Evolutionary conservation across 92 coral and sea anemone species (phyloP), one percentile per base, ranked within the genome.

Genomic region (Epizoanthus ramosus): DNA sequence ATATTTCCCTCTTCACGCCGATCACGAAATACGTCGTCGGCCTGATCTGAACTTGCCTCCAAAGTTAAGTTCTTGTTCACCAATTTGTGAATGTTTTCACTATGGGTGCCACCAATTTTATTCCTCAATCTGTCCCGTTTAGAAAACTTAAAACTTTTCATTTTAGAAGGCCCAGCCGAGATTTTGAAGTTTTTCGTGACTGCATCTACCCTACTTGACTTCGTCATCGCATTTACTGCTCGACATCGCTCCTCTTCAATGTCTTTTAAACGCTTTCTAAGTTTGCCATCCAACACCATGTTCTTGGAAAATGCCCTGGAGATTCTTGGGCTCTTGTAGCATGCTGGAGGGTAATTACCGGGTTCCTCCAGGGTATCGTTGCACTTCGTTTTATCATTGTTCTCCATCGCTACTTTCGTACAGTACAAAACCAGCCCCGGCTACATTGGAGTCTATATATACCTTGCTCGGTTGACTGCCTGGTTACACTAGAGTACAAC

Each of bases 241-340:
- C 57, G 57, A 6, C 37, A 18, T 1, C 75, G 75, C 35, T 71
- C 45, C 0, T 71, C 23, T 9, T 71, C 75, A 31, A 71, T 71
- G 23, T 45, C 58, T 19, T 71, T 13, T 3, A 71, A 56, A 39
- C 50, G 75, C 21, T 28, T 41, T 45, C 22, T 58, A 35, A 71
- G 75, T 14, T 47, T 71, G 17, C n/a, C 28, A 17, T 71, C 35
- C 8, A 71, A 35, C 43, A 7, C 58, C 7, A 71, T 39, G 58
- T 71, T 71, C 35, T 45, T 71, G 16, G 75, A n/a, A 71, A 71
- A 71, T 8, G 75, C 75, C 45, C 57, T 71, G 22, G 75, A 71
- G 50, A 71, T 43, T 28, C 23, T 71, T 9, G 75, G 75, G 21
- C 75, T 71, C 14, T 31, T 71, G 28, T 71, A 71, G n/a, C 75